A percentile compares a stretch with the other conserved stretches of the same genome.
These are phyloP conservation scores for Gibbula magus DNA, from an alignment of 2,888 invertebrate species.

Conservation along the genomic window DNA sequence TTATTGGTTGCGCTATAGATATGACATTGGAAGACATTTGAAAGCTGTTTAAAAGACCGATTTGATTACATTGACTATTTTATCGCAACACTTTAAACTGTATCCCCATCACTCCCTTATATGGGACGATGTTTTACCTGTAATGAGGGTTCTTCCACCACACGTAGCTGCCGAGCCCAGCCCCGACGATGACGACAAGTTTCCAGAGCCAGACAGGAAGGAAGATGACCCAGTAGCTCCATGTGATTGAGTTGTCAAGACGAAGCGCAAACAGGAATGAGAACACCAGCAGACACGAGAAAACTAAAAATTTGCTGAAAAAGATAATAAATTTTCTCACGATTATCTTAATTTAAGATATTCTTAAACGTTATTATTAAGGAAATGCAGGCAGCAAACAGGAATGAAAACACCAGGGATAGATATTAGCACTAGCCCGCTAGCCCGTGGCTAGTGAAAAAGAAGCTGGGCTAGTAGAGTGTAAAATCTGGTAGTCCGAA, in stretches of 20 bases:
- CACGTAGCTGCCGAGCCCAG: slow-evolving; percentile 92
- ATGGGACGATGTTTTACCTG: slow-evolving; percentile 79
- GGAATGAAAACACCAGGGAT: not conserved
- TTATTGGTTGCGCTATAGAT: too few species aligned
- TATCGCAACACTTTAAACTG: too few species aligned
- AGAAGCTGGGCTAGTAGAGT: too few species aligned
- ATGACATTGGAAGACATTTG: too few species aligned
- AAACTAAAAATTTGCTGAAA: slow-evolving; percentile 97
- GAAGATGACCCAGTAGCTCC: slow-evolving; percentile 98
- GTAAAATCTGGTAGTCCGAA: too few species aligned
- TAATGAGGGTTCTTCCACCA: slow-evolving; percentile 98
- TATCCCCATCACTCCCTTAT: too few species aligned
- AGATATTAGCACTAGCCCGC: too few species aligned
- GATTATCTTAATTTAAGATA: not conserved
- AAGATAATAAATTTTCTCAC: slow-evolving; percentile 51
- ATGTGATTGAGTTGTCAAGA: slow-evolving; percentile 88
- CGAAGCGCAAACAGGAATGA: slow-evolving; percentile 92
- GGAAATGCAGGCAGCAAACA: not conserved
- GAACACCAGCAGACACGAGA: slow-evolving; percentile 93
- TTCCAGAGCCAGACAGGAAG: slow-evolving; percentile 99
- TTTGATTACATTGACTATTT: too few species aligned
- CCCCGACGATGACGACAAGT: slow-evolving; percentile 88
- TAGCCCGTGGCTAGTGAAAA: too few species aligned
- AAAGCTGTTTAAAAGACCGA: too few species aligned
- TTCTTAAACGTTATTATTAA: not conserved